Base-by-base conservation (phyloP, 2,888 invertebrate genomes). In the Syrista parreyssii region DNA sequence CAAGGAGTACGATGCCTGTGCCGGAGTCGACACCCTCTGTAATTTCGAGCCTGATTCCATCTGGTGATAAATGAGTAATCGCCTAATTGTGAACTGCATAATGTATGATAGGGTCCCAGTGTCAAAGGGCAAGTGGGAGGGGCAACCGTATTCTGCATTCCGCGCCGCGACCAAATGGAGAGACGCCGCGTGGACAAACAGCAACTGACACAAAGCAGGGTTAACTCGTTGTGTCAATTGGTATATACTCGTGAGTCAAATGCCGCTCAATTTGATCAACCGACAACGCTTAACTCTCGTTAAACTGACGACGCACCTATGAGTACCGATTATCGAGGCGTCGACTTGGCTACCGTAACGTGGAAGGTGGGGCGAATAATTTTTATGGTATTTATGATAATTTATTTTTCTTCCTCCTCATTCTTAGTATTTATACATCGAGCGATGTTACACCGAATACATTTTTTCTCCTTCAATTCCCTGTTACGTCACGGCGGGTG, bases 201-300 rank as follows among this genome's bases (percentile, higher is more conserved):
- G 86, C 84, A 86, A 86, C 86, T 85, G 86, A 85, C 88, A 88
- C 88, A 86, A 86, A 88, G 86, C 88, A 87, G 81, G 90, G 91
- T 91, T 87, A 91, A 91, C 87, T 89, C 84, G 89, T 84, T 87
- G 88, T 91, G 91, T 90, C 91, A 91, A 90, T 91, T 91, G 90
- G 84, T 82, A 82, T 82, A 82, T 75, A 69, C 68, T 31, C 68
- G 30, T 1, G 68, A 15, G 83, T 82, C 82, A 81, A 83, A 84
- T 83, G 83, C 82, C 84, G 85, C 77, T 84, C 84, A 87, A 86
- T 87, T 87, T 84, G 83, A 85, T 79, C 81, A 78, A 80, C 80
- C 80, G 78, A 32, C 34, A 75, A 55, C 73, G 81, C 74, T 82
- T 85, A 84, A 86, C 84, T 83, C 83, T 84, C 85, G 84, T 86